Percentiles rank a stretch among this genome's conserved stretches.
phyloP scores from a whole-genome alignment of 2,888 invertebrate genomes.

The Rotaria macrura region DNA sequence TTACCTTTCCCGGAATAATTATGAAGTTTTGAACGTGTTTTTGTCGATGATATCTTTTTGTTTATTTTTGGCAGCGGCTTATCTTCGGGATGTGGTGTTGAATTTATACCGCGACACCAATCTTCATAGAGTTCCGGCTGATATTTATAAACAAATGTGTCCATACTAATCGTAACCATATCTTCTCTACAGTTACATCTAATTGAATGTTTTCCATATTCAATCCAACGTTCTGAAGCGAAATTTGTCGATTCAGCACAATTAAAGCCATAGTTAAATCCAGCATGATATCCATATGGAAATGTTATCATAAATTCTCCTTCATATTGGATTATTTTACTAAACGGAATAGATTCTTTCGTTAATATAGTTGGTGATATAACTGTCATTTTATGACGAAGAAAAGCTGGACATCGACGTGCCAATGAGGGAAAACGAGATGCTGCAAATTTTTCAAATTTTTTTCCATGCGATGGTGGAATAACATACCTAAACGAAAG shows the following conservation, averaged over 20 bases:
- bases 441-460: constrained; percentile 76
- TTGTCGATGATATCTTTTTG: background rate
- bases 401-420: constrained; percentile 61
- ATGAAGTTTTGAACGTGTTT: background rate
- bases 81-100: constrained; percentile 76
- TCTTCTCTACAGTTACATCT: constrained; percentile 61
- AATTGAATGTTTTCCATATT: too few species aligned
- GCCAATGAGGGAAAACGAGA: constrained; percentile 55
- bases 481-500: constrained; percentile 67
- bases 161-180: constrained; percentile 97
- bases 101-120: constrained; percentile 79
- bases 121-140: constrained; percentile 61
- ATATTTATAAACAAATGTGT: constrained; percentile 73
- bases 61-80: background rate
- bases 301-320: constrained; percentile 99
- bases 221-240: constrained; percentile 35
- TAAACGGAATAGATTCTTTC: constrained; percentile 70
- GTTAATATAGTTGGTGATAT: constrained; percentile 84
- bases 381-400: constrained; percentile 95
- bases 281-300: constrained; percentile 93
- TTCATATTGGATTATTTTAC: constrained; percentile 59
- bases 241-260: constrained; percentile 98
- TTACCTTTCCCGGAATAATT: background rate
- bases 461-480: constrained; percentile 82
- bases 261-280: constrained; percentile 96